phyloP scores from a whole-genome alignment of 2,797 vertebrate species.

The Sebastes steindachneri region DNA sequence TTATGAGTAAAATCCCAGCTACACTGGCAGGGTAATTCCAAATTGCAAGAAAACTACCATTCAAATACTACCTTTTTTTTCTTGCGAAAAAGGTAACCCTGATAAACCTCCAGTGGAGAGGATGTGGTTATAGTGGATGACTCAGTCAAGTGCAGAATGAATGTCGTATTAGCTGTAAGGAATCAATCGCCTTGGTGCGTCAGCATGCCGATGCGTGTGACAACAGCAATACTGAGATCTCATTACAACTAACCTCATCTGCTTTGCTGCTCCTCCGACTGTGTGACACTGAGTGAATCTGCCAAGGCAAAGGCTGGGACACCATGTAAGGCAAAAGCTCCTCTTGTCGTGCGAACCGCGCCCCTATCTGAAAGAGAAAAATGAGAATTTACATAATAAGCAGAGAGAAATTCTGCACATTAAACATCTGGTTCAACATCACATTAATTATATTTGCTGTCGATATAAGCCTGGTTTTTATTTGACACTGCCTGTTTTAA shows the following conservation, averaged over 20 bases:
- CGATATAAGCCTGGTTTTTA: background rate
- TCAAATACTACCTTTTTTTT: background rate
- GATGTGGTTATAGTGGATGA: background rate
- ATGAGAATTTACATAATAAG: background rate
- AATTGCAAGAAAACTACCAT: background rate
- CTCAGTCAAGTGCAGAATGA: background rate
- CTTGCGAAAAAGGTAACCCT: background rate
- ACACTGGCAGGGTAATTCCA: background rate
- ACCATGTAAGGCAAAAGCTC: slow-evolving; percentile 86
- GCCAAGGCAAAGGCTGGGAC: slow-evolving; percentile 90
- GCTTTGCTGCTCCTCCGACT: slow-evolving; percentile 85
- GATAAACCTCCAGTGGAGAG: background rate
- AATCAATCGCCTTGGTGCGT: background rate
- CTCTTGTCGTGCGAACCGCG: slow-evolving; percentile 60
- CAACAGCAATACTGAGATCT: background rate
- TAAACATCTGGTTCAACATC: background rate
- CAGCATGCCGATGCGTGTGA: background rate
- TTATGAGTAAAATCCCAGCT: background rate
- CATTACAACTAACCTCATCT: slow-evolving; percentile 81
- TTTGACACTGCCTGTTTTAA: no score
- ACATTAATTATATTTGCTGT: background rate
- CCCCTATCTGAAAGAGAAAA: slow-evolving; percentile 70
- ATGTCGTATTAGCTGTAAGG: background rate
- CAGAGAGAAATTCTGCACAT: background rate
- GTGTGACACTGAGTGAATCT: slow-evolving; percentile 87